Conservation (phyloP, 2,797 vertebrate genomes). For the Clarias laeviceps region DNA sequence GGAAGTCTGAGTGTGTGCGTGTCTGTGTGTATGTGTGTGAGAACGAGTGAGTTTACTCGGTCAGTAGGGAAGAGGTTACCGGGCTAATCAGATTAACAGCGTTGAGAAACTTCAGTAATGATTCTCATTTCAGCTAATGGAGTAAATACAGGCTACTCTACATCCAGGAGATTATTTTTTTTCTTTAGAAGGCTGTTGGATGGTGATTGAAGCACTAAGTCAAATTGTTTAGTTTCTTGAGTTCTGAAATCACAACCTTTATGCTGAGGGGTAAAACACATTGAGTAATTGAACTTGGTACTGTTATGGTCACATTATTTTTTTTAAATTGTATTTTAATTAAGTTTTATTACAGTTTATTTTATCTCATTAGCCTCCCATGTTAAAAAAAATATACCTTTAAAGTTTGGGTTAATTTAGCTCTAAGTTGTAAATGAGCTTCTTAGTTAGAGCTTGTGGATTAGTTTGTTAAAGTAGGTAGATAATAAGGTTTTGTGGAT, state of each 20-base stretch:
- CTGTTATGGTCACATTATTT: not conserved
- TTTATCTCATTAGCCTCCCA: not conserved
- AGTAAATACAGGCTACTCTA: not conserved
- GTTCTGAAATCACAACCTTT: not conserved
- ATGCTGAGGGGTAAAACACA: not conserved
- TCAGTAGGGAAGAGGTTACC: slow-evolving; percentile 52
- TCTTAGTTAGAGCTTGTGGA: not conserved
- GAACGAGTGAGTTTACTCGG: slow-evolving; percentile 1
- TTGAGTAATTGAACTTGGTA: not conserved
- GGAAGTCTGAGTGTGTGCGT: slow-evolving; percentile 19
- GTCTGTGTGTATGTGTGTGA: slow-evolving; percentile 14
- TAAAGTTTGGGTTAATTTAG: not conserved
- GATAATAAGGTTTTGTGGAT: not conserved
- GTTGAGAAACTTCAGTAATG: slow-evolving; percentile 19
- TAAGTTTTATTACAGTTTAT: not conserved
- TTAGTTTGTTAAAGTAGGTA: not conserved
- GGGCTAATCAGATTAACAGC: slow-evolving; percentile 50
- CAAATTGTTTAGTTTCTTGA: not conserved
- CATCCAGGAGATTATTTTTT: not conserved
- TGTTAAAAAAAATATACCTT: not conserved
- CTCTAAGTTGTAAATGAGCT: not conserved
- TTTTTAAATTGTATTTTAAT: not conserved
- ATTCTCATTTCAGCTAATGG: slow-evolving; percentile 25
- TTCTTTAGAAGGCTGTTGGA: not conserved
- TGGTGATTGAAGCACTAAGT: not conserved